These are phyloP conservation scores for Rhynchotus rufescens DNA, from an alignment of 2,797 vertebrate genomes.

Conservation along the genomic window DNA sequence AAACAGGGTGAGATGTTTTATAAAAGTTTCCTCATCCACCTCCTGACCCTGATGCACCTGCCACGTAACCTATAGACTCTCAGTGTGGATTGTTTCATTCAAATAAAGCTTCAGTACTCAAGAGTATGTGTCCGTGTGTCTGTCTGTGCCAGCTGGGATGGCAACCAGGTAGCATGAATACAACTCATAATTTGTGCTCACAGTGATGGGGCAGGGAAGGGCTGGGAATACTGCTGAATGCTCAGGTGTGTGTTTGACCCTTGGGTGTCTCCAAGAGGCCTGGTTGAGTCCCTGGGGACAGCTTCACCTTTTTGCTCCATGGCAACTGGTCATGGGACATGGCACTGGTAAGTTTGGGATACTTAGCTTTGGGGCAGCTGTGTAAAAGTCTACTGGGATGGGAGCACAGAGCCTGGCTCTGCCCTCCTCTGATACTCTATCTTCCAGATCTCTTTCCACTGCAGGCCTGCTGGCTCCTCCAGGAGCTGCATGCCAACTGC, in stretches of 20 bases:
- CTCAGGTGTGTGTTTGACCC: neutral
- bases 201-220: neutral
- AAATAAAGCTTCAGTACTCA: constrained; percentile 83
- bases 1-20: constrained; percentile 72
- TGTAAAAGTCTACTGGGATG: neutral
- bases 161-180: neutral
- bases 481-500: no score
- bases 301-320: neutral
- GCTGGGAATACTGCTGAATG: neutral
- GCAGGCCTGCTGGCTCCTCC: neutral
- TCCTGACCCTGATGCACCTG: neutral
- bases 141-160: neutral
- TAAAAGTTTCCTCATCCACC: constrained; percentile 45
- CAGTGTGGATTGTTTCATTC: constrained; percentile 75
- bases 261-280: neutral
- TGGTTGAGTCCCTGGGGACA: neutral
- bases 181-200: neutral
- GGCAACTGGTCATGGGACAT: rapidly evolving
- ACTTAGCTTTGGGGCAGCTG: neutral
- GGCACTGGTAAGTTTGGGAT: neutral
- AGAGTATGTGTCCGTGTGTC: constrained; percentile 30
- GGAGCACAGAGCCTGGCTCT: neutral
- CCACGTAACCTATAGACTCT: constrained; percentile 75
- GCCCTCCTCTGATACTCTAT: neutral
- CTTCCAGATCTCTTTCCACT: neutral